phyloP scores from a whole-genome alignment of 1,140 invertebrate species.

The Reticulitermes speratus region DNA sequence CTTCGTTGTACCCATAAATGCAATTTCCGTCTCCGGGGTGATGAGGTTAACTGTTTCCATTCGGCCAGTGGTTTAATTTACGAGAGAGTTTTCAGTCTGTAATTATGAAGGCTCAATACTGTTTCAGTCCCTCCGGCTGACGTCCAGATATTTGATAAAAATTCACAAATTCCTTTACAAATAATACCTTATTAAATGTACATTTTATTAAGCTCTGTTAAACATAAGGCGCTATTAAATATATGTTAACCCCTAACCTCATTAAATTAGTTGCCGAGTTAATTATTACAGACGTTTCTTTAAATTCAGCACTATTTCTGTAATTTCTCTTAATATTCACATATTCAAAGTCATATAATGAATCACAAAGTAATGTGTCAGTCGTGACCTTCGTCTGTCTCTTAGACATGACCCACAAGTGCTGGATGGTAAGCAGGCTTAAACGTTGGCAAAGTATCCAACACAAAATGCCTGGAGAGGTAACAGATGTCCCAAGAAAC shows the following conservation, averaged over 20 bases:
- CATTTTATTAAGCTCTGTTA: too few relatives aligned
- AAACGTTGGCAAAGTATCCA: too few relatives aligned
- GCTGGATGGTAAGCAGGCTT: too few relatives aligned
- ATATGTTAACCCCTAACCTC: background rate
- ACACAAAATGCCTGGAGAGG: too few relatives aligned
- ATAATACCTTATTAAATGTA: background rate
- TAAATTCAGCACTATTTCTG: background rate
- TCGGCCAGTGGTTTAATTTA: background rate
- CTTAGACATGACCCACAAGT: too few relatives aligned
- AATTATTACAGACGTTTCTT: background rate
- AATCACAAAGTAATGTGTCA: too few relatives aligned
- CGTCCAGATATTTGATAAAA: conserved; percentile 11
- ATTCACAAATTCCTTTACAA: background rate
- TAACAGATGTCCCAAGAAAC: too few relatives aligned
- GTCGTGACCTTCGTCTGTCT: too few relatives aligned
- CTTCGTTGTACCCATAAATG: background rate
- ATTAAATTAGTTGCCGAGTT: background rate
- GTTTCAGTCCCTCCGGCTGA: background rate
- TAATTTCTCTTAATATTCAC: background rate
- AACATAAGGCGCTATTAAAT: too few relatives aligned
- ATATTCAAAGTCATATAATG: too few relatives aligned
- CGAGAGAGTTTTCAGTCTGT: background rate
- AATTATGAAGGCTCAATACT: background rate
- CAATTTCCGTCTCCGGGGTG: background rate
- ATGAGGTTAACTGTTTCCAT: background rate